These are phyloP conservation scores for Diplolepis rosae DNA, from an alignment of 2,888 invertebrate genomes.

Conservation along the genomic window DNA sequence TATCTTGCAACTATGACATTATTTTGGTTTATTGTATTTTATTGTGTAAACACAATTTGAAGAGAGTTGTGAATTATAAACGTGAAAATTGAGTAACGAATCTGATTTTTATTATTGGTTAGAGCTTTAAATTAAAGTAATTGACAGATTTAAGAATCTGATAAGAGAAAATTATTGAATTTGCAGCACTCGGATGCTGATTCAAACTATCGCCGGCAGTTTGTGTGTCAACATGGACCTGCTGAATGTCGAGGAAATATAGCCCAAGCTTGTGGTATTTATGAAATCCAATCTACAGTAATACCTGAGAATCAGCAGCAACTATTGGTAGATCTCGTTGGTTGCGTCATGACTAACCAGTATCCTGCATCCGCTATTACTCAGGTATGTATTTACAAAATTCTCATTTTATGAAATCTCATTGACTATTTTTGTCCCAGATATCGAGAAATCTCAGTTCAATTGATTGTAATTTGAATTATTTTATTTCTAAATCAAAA, in stretches of 20 bases:
- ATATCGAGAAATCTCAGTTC: too few relatives aligned
- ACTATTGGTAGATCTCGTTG: conserved; percentile 43
- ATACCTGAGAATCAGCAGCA: conserved; percentile 38
- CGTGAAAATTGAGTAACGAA: too few relatives aligned
- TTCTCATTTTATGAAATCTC: not conserved
- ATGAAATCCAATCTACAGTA: conserved; percentile 57
- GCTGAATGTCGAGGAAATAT: conserved; percentile 75
- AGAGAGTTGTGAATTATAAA: too few relatives aligned
- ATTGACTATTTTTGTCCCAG: too few relatives aligned
- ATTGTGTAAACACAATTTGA: too few relatives aligned
- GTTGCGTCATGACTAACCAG: conserved; percentile 47
- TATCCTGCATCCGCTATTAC: conserved; percentile 31
- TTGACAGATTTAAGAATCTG: not conserved
- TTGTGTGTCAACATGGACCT: conserved; percentile 75
- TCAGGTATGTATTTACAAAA: conserved; percentile 26
- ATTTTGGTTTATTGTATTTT: too few relatives aligned
- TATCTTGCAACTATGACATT: too few relatives aligned
- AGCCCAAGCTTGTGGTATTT: conserved; percentile 75
- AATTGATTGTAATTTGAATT: too few relatives aligned
- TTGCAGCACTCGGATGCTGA: not conserved
- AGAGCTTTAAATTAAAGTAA: not conserved
- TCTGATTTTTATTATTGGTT: too few relatives aligned
- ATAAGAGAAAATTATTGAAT: not conserved
- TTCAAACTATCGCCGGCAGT: conserved; percentile 44
- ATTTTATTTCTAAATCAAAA: too few relatives aligned